Percentiles rank a stretch among this genome's conserved stretches.
These are phyloP conservation scores for Falco columbarius DNA, from an alignment of 2,797 vertebrate genomes.

Conservation along the genomic window DNA sequence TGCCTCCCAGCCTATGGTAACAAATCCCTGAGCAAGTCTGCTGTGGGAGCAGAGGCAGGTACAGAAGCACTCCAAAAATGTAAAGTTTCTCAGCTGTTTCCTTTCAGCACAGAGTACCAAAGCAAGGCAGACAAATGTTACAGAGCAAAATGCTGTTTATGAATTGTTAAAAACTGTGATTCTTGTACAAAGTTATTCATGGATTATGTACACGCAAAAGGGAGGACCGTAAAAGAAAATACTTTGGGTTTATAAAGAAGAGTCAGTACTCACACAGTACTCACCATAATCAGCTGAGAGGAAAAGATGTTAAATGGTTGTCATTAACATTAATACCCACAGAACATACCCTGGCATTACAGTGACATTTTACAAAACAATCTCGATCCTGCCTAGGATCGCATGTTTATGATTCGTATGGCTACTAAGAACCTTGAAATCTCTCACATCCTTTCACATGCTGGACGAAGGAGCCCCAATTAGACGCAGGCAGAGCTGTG, in stretches of 20 bases:
- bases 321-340: not conserved
- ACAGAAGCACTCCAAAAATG: not conserved
- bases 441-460: not conserved
- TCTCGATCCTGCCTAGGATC: not conserved
- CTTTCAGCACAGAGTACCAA: not conserved
- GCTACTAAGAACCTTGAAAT: not conserved
- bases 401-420: rapidly evolving
- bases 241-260: not conserved
- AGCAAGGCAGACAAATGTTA: not conserved
- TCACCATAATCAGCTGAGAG: not conserved
- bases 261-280: no score
- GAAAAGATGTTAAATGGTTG: not conserved
- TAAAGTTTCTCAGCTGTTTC: not conserved
- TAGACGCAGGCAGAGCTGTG: not conserved
- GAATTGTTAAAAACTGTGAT: not conserved
- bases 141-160: not conserved
- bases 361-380: not conserved
- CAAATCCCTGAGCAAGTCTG: not conserved
- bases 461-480: not conserved
- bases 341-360: not conserved
- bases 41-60: not conserved
- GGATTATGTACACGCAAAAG: not conserved
- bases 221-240: not conserved
- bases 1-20: not conserved
- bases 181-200: not conserved